These are phyloP conservation scores for Pollenia amentaria DNA, from an alignment of 2,888 invertebrate genomes.

Conservation along the genomic window DNA sequence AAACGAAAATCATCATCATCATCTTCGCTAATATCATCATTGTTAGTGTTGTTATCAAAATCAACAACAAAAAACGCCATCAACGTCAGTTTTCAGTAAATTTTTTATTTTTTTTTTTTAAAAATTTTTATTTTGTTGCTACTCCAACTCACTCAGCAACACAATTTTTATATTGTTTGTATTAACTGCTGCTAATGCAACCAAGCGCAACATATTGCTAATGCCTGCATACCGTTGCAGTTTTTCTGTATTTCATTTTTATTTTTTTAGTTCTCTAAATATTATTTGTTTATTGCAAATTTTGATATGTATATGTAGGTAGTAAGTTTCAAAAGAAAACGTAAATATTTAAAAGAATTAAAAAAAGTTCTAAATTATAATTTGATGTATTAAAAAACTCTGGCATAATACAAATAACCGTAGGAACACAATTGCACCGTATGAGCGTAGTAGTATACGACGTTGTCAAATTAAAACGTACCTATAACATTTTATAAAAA, in stretches of 20 bases:
- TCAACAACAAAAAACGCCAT: conserved; percentile 37
- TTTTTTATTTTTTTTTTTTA: conserved; percentile 26
- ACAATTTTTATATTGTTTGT: conserved; percentile 42
- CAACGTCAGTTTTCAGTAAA: conserved; percentile 49
- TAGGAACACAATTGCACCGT: too few species aligned
- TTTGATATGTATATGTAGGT: not conserved
- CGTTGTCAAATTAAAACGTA: too few species aligned
- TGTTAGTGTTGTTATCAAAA: conserved; percentile 22
- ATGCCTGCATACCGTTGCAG: conserved; percentile 65
- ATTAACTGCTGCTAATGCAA: conserved; percentile 56
- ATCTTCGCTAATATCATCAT: conserved; percentile 20
- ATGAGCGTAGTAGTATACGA: too few species aligned
- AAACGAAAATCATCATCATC: conserved; percentile 47
- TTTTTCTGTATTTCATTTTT: conserved; percentile 37
- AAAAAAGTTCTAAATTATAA: not conserved
- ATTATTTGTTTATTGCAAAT: conserved; percentile 30
- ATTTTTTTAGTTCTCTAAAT: conserved; percentile 25
- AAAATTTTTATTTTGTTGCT: conserved; percentile 52
- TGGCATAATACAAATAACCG: too few species aligned
- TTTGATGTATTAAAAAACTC: too few species aligned
- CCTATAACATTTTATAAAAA: too few species aligned
- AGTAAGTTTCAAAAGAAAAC: conserved; percentile 10
- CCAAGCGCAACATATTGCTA: conserved; percentile 72
- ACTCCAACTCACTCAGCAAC: conserved; percentile 65
- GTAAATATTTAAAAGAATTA: not conserved